Evolutionary conservation across 2,113 vertebrate genomes (phyloP).

Genomic region (Pholis gunnellus): DNA sequence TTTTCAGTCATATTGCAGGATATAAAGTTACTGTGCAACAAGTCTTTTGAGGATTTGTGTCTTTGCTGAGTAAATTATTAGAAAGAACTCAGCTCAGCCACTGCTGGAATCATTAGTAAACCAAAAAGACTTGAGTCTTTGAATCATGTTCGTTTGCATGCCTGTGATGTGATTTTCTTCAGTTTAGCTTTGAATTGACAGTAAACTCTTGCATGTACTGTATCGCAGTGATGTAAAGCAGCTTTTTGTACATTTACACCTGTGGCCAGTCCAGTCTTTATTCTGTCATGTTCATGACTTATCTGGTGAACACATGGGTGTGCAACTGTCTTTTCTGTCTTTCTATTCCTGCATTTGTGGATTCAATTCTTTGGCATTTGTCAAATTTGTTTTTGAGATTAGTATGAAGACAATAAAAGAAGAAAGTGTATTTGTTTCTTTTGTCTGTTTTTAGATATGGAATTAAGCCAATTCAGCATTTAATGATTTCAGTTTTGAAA

Average conservation of each 20-base stretch:
- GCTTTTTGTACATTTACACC: not conserved
- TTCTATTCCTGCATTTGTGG: not conserved
- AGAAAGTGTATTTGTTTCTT: not conserved
- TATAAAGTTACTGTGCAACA: not conserved
- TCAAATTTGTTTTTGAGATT: slow-evolving; percentile 35
- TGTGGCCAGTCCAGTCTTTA: slow-evolving; percentile 12
- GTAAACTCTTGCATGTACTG: not conserved
- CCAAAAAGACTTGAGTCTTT: not conserved
- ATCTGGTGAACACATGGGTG: not conserved
- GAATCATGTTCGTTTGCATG: not conserved
- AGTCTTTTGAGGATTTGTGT: no score
- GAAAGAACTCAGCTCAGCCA: no score
- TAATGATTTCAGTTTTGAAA: no score
- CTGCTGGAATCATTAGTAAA: not conserved
- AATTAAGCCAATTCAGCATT: not conserved
- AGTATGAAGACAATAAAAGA: slow-evolving; percentile 27
- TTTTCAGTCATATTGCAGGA: not conserved
- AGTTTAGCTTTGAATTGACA: slow-evolving; percentile 2
- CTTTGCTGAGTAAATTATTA: no score
- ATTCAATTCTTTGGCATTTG: slow-evolving; percentile 30
- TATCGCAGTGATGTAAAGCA: not conserved
- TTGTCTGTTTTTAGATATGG: not conserved
- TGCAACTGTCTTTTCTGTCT: slow-evolving; percentile 33
- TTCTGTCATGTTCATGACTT: slow-evolving; percentile 2
- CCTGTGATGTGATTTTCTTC: slow-evolving; percentile 3